Conservation (phyloP, 2,113 vertebrate species). For the Lamprologus tigripictilis region DNA sequence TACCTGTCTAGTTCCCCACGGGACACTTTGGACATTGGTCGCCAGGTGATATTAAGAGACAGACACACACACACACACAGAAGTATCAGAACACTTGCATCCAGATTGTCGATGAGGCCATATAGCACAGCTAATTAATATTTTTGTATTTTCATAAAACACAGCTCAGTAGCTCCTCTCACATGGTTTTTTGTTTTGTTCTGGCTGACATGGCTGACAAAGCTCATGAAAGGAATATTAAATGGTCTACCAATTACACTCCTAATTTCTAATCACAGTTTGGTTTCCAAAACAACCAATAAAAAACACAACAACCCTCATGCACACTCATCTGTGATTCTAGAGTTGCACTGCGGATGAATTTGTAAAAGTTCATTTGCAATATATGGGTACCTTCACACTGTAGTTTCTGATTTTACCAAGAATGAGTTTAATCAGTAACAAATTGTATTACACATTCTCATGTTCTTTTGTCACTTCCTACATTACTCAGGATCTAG, state of each 20-base stretch:
- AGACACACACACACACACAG: neutral
- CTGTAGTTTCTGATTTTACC: neutral
- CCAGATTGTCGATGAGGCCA: fast-evolving
- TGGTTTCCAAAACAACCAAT: neutral
- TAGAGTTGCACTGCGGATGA: neutral
- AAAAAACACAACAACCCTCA: fast-evolving
- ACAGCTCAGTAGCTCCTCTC: neutral
- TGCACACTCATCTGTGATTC: neutral
- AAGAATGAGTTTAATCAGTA: neutral
- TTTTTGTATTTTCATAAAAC: neutral
- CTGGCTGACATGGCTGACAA: neutral
- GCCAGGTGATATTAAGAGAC: slow-evolving; percentile 39
- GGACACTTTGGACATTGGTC: slow-evolving; percentile 61
- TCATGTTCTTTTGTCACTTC: neutral
- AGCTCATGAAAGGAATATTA: neutral
- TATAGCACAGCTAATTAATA: neutral
- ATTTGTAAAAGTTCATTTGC: neutral
- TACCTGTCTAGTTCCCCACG: slow-evolving; percentile 62
- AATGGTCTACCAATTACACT: neutral
- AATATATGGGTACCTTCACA: neutral
- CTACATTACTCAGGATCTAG: slow-evolving; percentile 49
- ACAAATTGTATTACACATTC: neutral
- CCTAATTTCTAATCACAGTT: neutral
- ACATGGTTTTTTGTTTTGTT: neutral
- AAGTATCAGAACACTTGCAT: neutral